Evolutionary conservation across 2,888 invertebrate species (phyloP).

Genomic region (Leptopterna dolabrata): DNA sequence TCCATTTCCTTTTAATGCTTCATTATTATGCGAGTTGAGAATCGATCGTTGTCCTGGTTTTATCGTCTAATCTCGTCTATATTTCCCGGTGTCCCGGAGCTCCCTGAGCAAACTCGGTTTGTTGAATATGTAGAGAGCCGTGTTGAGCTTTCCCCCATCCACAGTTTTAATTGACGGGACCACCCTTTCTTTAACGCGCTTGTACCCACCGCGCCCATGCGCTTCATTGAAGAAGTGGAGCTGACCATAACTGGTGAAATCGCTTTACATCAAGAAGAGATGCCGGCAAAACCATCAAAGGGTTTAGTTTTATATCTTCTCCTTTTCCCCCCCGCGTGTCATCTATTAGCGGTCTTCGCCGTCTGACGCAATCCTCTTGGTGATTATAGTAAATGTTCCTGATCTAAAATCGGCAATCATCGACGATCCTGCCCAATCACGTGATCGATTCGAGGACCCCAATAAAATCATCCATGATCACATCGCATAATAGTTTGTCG

Average conservation of each 20-base stretch:
- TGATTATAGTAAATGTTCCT: neutral
- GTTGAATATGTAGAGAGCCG: neutral
- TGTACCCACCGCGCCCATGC: neutral
- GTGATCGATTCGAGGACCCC: too few species aligned
- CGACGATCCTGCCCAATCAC: too few species aligned
- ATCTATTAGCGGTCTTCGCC: neutral
- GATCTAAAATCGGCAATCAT: too few species aligned
- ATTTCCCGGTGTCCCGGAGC: neutral
- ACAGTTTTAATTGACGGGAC: conserved; percentile 24
- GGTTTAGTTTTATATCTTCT: neutral
- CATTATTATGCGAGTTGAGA: too few species aligned
- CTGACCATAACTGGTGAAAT: conserved; percentile 7
- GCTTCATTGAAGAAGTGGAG: conserved; percentile 7
- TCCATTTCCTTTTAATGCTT: too few species aligned
- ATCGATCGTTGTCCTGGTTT: too few species aligned
- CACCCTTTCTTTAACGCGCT: conserved; percentile 17
- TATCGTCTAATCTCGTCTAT: too few species aligned
- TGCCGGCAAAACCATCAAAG: neutral
- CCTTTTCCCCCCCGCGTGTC: neutral
- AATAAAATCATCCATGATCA: too few species aligned
- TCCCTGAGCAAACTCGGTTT: neutral
- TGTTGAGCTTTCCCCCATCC: neutral
- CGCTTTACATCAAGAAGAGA: neutral
- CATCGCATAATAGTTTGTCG: too few species aligned
- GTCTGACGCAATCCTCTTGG: neutral